Evolutionary conservation across 92 coral and sea anemone species (phyloP).

Genomic region (Actinernus sp.): DNA sequence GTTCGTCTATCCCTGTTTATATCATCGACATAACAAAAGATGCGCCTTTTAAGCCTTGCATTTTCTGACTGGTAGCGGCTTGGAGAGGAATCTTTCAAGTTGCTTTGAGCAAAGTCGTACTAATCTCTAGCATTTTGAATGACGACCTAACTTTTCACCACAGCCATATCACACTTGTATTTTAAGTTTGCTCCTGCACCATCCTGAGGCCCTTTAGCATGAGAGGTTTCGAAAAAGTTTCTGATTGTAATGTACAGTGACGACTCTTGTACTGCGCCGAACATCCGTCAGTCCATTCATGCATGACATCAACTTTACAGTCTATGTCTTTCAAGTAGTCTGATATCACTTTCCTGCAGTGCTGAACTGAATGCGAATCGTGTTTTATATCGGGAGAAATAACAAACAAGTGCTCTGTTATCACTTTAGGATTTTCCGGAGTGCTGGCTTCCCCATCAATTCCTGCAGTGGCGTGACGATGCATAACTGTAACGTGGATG

Average conservation of each 20-base stretch:
- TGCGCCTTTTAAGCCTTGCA: slow-evolving; percentile 7
- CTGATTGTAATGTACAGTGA: slow-evolving; percentile 41
- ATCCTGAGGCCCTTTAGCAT: slow-evolving; percentile 56
- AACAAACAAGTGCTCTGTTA: slow-evolving; percentile 34
- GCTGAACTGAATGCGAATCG: slow-evolving; percentile 34
- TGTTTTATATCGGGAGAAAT: slow-evolving; percentile 35
- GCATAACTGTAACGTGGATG: slow-evolving; percentile 49
- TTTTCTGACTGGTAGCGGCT: slow-evolving; percentile 33
- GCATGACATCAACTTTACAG: slow-evolving; percentile 21
- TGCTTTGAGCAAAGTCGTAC: slow-evolving; percentile 22
- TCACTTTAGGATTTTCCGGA: neutral
- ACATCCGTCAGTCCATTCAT: slow-evolving; percentile 66
- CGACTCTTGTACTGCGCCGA: slow-evolving; percentile 61
- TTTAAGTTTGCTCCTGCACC: slow-evolving; percentile 50
- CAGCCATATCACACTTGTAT: slow-evolving; percentile 55
- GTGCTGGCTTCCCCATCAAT: slow-evolving; percentile 56
- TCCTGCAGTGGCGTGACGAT: slow-evolving; percentile 29
- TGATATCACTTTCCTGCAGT: slow-evolving; percentile 12
- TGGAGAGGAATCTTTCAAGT: slow-evolving; percentile 4
- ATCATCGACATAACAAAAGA: slow-evolving; percentile 12
- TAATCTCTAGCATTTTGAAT: slow-evolving; percentile 17
- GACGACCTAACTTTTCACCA: slow-evolving; percentile 40
- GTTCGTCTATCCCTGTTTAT: neutral
- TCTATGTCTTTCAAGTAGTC: slow-evolving; percentile 25
- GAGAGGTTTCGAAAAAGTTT: slow-evolving; percentile 58